phyloP scores from a whole-genome alignment of 2,113 vertebrate species.

The Centropus bengalensis region DNA sequence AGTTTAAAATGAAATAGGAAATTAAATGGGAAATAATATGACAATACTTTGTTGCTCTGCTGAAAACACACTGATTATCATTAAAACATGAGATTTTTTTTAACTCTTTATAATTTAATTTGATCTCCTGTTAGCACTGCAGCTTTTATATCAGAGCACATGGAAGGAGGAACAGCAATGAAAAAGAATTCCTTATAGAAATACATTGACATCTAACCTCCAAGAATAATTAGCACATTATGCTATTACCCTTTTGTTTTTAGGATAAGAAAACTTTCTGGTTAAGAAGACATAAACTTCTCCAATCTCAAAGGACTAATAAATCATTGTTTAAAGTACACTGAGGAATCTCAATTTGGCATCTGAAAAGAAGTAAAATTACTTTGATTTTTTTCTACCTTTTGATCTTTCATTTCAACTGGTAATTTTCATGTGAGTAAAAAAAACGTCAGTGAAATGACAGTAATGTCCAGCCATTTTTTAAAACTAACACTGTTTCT shows the following conservation, averaged over 20 bases:
- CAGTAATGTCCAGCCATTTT: conserved; percentile 28
- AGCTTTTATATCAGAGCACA: not conserved
- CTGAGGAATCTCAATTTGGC: not conserved
- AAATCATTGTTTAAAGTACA: conserved; percentile 18
- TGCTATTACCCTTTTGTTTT: not conserved
- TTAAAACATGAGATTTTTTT: not conserved
- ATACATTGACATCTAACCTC: not conserved
- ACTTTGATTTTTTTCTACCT: conserved; percentile 44
- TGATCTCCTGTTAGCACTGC: not conserved
- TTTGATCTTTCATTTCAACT: conserved; percentile 49
- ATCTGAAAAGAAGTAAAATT: conserved; percentile 26
- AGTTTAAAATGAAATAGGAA: not conserved
- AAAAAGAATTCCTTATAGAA: not conserved
- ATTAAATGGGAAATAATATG: not conserved
- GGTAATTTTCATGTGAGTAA: conserved; percentile 45
- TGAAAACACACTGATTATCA: not conserved
- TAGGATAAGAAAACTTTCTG: not conserved
- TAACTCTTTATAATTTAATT: not conserved
- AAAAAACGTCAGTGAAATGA: conserved; percentile 15
- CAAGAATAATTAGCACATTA: not conserved
- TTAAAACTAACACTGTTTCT: conserved; percentile 45
- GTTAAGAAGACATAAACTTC: not conserved
- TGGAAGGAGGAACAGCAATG: not conserved
- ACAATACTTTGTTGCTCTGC: not conserved
- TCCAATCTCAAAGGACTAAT: not conserved